These are phyloP conservation scores for Idaea straminata DNA, from an alignment of 2,888 invertebrate genomes.

Conservation along the genomic window DNA sequence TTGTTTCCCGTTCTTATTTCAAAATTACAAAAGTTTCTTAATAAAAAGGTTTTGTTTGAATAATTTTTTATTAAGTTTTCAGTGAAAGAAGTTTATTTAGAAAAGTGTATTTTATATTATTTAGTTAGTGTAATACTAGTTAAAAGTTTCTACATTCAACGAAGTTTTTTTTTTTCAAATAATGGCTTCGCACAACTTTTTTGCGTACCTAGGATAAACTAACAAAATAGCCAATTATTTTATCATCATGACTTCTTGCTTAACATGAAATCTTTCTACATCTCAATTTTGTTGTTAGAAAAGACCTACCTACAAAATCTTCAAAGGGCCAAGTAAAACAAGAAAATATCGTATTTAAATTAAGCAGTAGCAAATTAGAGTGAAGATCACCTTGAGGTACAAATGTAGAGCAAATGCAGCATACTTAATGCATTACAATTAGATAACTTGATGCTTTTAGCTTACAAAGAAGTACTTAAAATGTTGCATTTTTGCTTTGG, in stretches of 20 bases:
- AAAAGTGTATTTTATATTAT: too few relatives aligned
- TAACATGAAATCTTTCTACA: too few relatives aligned
- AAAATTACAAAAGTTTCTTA: background rate
- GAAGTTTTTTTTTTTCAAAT: too few relatives aligned
- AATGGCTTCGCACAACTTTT: too few relatives aligned
- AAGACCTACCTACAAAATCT: too few relatives aligned
- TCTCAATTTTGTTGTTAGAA: too few relatives aligned
- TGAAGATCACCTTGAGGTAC: slow-evolving; percentile 37
- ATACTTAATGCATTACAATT: slow-evolving; percentile 18
- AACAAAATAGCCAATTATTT: too few relatives aligned
- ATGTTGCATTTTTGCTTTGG: background rate
- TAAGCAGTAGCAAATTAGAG: background rate
- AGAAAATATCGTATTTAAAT: background rate
- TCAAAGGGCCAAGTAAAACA: background rate
- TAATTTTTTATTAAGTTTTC: background rate
- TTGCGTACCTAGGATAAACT: too few relatives aligned
- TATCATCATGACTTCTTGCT: too few relatives aligned
- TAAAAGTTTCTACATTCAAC: too few relatives aligned
- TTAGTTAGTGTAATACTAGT: too few relatives aligned
- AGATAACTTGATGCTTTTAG: background rate
- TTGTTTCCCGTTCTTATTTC: background rate
- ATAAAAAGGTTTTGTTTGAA: background rate
- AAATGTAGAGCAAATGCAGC: slow-evolving; percentile 40
- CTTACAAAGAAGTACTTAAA: background rate
- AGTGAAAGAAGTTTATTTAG: too few relatives aligned